Evolutionary conservation across 1,140 invertebrate species (phyloP), one percentile per base, ranked within the genome.

Genomic region (Pogonognathellus flavescens): DNA sequence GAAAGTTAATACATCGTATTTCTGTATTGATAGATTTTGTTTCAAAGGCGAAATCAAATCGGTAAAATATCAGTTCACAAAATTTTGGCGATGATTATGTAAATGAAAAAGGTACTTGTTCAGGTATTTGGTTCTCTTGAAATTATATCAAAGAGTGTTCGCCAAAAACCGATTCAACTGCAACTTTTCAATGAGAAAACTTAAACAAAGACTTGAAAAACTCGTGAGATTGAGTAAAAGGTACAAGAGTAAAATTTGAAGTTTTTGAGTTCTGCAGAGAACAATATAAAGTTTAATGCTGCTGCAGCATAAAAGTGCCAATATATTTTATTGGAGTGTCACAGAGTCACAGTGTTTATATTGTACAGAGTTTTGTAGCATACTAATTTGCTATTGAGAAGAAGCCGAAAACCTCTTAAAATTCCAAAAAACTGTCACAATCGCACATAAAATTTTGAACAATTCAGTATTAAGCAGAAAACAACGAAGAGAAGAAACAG

Each of bases 51-150:
- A 66, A 66, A 25, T 25, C 62, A 14, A 31, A 13, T 25, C 4
- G 20, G 25, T 25, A 66, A 66, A 66, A 25, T 11, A n/a, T n/a
- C n/a, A 13, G 20, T 66, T 22, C 14, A 66, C 18, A 31, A 66
- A 20, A 14, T 55, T 55, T 11, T 16, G 22, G 62, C 25, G 22
- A 11, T 66, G 62, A 66, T 66, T 11, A 66, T 76, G 70, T 49
- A 76, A 76, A 76, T 31, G 62, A 66, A 76, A 76, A 50, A 76
- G 80, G 80, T 81, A 81, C 80, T 81, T 81, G n/a, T 55, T 81
- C 80, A 81, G 80, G 80, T 81, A 55, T 81, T 55, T 52, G 55
- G 31, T 53, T 81, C 41, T 76, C 70, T 82, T 82, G 80, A 25
- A 41, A 82, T 59, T 59, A 22, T 82, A n/a, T 41, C 20, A 59